Base-by-base conservation (phyloP, 2,113 vertebrate species). In the Epinephelus moara region DNA sequence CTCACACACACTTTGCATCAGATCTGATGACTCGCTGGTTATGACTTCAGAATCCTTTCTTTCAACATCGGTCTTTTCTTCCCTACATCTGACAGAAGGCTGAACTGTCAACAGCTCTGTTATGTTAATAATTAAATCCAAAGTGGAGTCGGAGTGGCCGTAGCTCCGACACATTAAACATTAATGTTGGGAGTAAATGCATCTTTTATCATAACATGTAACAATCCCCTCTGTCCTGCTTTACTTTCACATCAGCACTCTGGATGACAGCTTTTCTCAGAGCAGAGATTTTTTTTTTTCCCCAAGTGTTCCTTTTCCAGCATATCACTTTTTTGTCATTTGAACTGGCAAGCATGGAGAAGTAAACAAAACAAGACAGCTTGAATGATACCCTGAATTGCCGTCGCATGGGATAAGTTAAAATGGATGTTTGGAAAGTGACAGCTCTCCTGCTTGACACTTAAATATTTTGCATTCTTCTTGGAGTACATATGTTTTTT, bases 41-140 rank as follows among this genome's bases (percentile, higher is more conserved):
- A 19, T 25, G 66, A 13, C 77, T 57, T 79, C 33, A 78, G 64
- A 78, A 64, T 30, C 19, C 52, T 57, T 19, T 66, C 57, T 42
- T 13, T 84, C 23, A 23, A 1, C 21, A 9, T 50, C 47, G 0
- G 27, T 37, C 19, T 53, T 42, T 59, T 62, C 33, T 53, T 74
- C 17, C 12, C n/a, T 18, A 50, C 67, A 21, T 82, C 75, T 63
- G 62, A 70, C 59, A 42, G 78, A 64, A 80, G 66, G 71, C 63
- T 14, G 49, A 62, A 71, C 77, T 69, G 80, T 74, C 75, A 66
- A 59, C 40, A 25, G 62, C 33, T 19, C 25, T 81, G 62, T 75
- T 78, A n/a, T 56, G 30, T 89, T 76, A 91, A 92, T 90, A 89
- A 91, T 89, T 89, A 61, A 89, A 88, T 69, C 37, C 7, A 61